Percentiles rank a stretch among this genome's conserved stretches.
These are phyloP conservation scores for Caenorhabditis brenneri DNA, from an alignment of 1,140 invertebrate species.

Conservation along the genomic window DNA sequence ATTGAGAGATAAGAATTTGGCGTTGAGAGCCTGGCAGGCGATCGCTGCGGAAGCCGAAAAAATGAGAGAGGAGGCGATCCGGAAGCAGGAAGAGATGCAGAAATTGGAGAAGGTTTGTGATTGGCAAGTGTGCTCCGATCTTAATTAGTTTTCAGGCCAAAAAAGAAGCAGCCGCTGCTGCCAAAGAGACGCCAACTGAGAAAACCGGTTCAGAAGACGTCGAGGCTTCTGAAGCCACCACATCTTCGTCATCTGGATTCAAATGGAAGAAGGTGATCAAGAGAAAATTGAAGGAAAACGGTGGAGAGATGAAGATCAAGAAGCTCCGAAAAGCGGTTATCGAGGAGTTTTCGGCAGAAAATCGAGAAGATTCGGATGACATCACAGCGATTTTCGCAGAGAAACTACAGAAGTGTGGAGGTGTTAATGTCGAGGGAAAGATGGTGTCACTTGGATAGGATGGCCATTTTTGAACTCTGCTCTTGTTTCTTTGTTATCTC, in stretches of 20 bases:
- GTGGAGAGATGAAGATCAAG: conserved; percentile 58
- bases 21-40: conserved; percentile 59
- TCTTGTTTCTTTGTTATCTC: not conserved
- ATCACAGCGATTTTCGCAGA: conserved; percentile 38
- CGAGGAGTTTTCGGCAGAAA: not conserved
- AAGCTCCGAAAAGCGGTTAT: conserved; percentile 46
- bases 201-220: not conserved
- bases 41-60: conserved; percentile 61
- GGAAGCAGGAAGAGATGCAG: conserved; percentile 37
- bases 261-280: conserved; percentile 60
- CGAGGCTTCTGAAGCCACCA: not conserved
- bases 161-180: conserved; percentile 14
- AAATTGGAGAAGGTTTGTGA: not conserved
- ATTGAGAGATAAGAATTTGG: conserved; percentile 61
- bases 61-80: conserved; percentile 34
- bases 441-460: conserved; percentile 24
- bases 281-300: conserved; percentile 50
- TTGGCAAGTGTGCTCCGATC: not conserved
- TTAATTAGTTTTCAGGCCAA: not conserved
- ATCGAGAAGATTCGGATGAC: not conserved
- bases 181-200: not conserved
- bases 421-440: conserved; percentile 51
- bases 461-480: not conserved
- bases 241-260: conserved; percentile 30
- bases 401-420: conserved; percentile 49